phyloP scores from a whole-genome alignment of 1,140 invertebrate genomes.

The Mesaphorura yosii region DNA sequence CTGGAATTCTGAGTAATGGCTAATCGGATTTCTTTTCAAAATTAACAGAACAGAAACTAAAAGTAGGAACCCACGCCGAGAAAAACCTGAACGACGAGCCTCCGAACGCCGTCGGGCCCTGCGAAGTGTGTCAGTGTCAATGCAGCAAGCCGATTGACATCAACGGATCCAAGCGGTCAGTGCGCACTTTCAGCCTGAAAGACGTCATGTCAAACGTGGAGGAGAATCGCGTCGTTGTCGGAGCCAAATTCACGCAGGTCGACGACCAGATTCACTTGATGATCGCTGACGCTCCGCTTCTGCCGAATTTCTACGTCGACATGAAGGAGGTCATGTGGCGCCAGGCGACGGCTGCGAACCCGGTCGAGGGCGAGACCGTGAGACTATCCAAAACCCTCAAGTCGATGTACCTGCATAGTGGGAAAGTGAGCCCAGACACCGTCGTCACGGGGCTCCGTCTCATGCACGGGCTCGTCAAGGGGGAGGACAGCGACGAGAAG shows the following conservation, averaged over 20 bases:
- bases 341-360: background rate
- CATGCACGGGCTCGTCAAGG: background rate
- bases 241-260: constrained; percentile 15
- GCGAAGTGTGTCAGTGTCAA: constrained; percentile 18
- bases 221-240: constrained; percentile 12
- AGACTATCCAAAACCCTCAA: background rate
- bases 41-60: too few species aligned
- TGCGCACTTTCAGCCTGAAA: constrained; percentile 11
- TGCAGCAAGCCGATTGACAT: constrained; percentile 10
- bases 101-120: too few species aligned
- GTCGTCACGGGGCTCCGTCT: constrained; percentile 11
- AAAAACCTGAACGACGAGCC: too few species aligned
- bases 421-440: background rate
- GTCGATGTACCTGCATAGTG: constrained; percentile 8
- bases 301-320: constrained; percentile 2
- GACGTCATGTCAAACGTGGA: background rate
- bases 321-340: constrained; percentile 7
- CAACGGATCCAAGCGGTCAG: background rate
- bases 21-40: too few species aligned
- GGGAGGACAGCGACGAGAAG: background rate
- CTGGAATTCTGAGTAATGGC: too few species aligned
- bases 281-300: constrained; percentile 9
- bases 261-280: constrained; percentile 14
- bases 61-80: too few species aligned
- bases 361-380: too few species aligned